phyloP scores from a whole-genome alignment of 2,113 vertebrate genomes.

The Cinclus mexicanus region DNA sequence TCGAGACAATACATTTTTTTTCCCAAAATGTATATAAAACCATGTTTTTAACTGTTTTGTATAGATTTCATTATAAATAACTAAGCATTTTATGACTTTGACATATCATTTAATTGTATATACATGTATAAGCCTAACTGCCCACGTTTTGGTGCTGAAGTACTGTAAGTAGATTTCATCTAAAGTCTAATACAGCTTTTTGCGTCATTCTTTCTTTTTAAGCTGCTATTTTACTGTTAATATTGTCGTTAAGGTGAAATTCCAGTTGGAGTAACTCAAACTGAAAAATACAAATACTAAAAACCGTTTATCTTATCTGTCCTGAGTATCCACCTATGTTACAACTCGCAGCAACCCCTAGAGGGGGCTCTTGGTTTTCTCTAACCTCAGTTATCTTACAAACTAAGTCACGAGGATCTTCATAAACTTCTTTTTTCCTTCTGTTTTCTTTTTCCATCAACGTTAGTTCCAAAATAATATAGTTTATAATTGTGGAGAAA shows the following conservation, averaged over 20 bases:
- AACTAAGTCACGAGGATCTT: constrained; percentile 3
- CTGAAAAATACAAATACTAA: constrained; percentile 42
- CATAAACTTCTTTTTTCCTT: background rate
- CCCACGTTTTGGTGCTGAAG: constrained; percentile 77
- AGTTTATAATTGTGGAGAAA: background rate
- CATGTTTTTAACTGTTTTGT: constrained; percentile 81
- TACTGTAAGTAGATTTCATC: constrained; percentile 78
- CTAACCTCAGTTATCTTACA: background rate
- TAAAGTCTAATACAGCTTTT: constrained; percentile 71
- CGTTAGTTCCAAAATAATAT: background rate
- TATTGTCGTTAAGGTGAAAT: constrained; percentile 52
- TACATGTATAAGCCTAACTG: constrained; percentile 73
- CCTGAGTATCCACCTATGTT: background rate
- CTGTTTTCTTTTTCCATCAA: background rate
- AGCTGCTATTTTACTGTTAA: constrained; percentile 59
- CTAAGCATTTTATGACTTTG: constrained; percentile 76
- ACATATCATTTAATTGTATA: constrained; percentile 72
- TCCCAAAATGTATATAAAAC: constrained; percentile 72
- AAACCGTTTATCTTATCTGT: background rate
- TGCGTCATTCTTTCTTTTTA: constrained; percentile 56
- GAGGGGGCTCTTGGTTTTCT: constrained; percentile 70
- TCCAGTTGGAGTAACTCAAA: constrained; percentile 28
- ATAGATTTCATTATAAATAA: constrained; percentile 82
- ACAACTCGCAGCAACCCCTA: constrained; percentile 47
- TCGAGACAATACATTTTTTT: constrained; percentile 56